These are phyloP conservation scores for Marcusenius ussheri DNA, from an alignment of 2,113 vertebrate species.

Conservation along the genomic window DNA sequence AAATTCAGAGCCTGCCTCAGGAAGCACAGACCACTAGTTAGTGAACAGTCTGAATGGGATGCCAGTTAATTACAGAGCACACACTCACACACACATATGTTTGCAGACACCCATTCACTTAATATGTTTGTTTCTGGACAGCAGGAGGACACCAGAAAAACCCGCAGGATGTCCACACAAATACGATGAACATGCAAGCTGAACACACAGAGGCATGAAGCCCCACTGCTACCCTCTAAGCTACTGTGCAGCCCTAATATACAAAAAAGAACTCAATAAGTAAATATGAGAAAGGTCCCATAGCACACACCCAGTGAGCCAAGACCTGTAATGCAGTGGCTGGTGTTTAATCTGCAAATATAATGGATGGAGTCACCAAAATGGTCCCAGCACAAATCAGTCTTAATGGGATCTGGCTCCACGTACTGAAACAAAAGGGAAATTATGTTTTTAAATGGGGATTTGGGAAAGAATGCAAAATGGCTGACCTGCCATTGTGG, in stretches of 20 bases:
- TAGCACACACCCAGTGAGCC: background rate
- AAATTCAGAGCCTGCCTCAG: background rate
- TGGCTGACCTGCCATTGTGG: background rate
- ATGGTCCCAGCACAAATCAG: background rate
- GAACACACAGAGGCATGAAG: background rate
- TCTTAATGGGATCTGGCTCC: background rate
- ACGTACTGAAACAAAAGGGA: background rate
- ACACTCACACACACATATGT: background rate
- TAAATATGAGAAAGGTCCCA: background rate
- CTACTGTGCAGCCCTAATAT: background rate
- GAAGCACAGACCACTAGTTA: background rate
- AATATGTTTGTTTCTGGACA: background rate
- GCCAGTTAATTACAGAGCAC: background rate
- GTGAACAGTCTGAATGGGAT: background rate
- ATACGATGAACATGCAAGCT: background rate
- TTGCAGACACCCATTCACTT: background rate
- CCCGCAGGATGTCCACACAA: background rate
- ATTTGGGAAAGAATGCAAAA: background rate
- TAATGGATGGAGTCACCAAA: background rate
- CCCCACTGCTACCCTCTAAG: background rate
- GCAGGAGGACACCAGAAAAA: background rate
- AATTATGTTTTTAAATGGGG: background rate
- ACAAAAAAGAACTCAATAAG: background rate
- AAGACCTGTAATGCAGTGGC: background rate
- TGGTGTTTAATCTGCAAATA: background rate